Percentiles rank a stretch among this genome's conserved stretches.
phyloP scores from a whole-genome alignment of 2,113 vertebrate genomes.

The Plecturocebus donacophilus region DNA sequence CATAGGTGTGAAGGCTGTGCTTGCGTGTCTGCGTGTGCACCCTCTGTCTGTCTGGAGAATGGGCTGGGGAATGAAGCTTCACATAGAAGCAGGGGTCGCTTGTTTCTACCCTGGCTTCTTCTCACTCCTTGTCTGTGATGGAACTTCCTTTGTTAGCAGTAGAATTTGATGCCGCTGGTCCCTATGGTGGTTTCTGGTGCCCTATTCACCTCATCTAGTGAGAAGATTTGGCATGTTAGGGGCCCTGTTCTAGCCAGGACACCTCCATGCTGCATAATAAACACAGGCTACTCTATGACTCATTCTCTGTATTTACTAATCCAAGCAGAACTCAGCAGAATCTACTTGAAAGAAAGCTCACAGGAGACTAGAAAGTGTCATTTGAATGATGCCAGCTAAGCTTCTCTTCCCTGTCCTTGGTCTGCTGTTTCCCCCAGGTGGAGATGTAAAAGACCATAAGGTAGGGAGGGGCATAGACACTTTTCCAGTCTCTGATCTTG shows the following conservation, averaged over 20 bases:
- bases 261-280: not conserved
- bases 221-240: not conserved
- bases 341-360: not conserved
- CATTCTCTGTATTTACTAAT: not conserved
- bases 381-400: not conserved
- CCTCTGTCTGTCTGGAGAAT: no score
- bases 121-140: not conserved
- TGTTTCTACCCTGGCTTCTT: not conserved
- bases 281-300: not conserved
- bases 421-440: not conserved
- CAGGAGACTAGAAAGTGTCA: not conserved
- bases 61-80: not conserved
- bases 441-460: not conserved
- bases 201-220: not conserved
- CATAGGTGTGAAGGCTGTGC: not conserved
- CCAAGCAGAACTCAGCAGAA: not conserved
- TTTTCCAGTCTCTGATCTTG: not conserved
- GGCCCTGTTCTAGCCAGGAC: rapidly evolving
- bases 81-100: no score
- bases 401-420: not conserved
- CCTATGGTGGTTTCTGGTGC: not conserved
- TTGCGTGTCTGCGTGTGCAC: rapidly evolving
- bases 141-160: not conserved
- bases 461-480: not conserved
- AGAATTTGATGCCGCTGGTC: not conserved